Evolutionary conservation across 2,113 vertebrate species (phyloP), one percentile per base, ranked within the genome.

Genomic region (Barnardius zonarius): DNA sequence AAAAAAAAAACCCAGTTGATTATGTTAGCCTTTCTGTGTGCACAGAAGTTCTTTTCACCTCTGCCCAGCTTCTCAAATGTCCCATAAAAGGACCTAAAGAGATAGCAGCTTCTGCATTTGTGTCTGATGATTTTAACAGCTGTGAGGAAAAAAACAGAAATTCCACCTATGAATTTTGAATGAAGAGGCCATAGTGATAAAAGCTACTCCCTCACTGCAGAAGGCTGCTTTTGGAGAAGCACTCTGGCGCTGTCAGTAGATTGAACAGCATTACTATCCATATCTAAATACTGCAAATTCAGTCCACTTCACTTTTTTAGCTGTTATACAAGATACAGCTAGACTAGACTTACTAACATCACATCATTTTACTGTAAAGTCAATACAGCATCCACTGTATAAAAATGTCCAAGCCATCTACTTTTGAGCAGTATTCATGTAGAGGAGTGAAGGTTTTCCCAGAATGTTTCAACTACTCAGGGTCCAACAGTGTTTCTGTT

Each of bases 1-100:
- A 49, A 31, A 0, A 14, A 59, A 0, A 0, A 14, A 59, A 0
- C 0, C 0, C 2, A 6, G 55, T 57, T 46, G 33, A 30, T 20
- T 28, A 9, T n/a, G 20, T 62, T 22, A 28, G 9, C 9, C 14
- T 20, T 78, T 77, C 24, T 30, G 0, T 0, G 11, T 3, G 6
- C 25, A 10, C 31, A n/a, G 30, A 62, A 39, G 6, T 8, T 48
- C 51, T 48, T 70, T 25, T 37, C 28, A 39, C 48, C 48, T 51
- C 25, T 46, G 5, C 7, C 23, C 2, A 8, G 16, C 5, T 81
- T 81, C 54, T 70, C 48, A 73, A 44, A 73, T 10, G 7, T 51
- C n/a, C 46, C n/a, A 25, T 0, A 1, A 54, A 59, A 89, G 19
- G 23, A 14, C 49, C 2, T 79, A 67, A 68, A 66, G 24, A 6